Evolutionary conservation across 2,888 invertebrate species (phyloP), one percentile per base, ranked within the genome.

Genomic region (Oegoconia quadripuncta): DNA sequence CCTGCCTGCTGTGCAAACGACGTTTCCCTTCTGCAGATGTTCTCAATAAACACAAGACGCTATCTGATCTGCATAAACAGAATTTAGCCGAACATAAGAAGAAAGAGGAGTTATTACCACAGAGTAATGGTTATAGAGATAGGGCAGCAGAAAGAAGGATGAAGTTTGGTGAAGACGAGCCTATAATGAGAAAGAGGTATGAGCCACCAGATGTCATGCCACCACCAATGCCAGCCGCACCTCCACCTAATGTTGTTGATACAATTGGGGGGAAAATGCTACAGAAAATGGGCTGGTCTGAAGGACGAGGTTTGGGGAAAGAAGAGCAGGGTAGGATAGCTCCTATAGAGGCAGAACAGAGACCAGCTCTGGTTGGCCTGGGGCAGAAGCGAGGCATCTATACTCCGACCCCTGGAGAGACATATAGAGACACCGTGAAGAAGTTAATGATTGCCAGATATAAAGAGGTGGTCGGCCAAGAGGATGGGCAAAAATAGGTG

Each of bases 251-350:
- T 89, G 95, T 55, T 1, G 92, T 95, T 0, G 97, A 95, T 53
- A 98, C 98, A 58, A 95, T 98, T 42, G 99, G 99, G 5, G 98
- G 95, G 68, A 94, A 96, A 67, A 89, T 99, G 74, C 76, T 99
- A 48, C 97, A 99, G 77, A 97, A 97, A 81, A 99, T 99, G 99
- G 99, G 99, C 3, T 99, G 99, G 99, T 94, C 94, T 4, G 97
- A 97, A 70, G 99, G 99, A 0, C 93, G 96, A 86, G 99, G 99
- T 0, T 86, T 99, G 14, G 99, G 99, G 0, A 95, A 95, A 71
- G 90, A 92, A 37, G 97, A 97, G 68, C 98, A 99, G 78, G 98
- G 97, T 9, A 89, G 97, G 58, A 95, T 96, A 15, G 95, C 95
- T 37, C 98, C 98, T 32, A 96, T 98, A 48, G 95, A 97, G 89